A percentile compares a stretch with the other conserved stretches of the same genome.
These are phyloP conservation scores for Pseudois nayaur DNA, from an alignment of 2,113 vertebrate species.

Conservation along the genomic window DNA sequence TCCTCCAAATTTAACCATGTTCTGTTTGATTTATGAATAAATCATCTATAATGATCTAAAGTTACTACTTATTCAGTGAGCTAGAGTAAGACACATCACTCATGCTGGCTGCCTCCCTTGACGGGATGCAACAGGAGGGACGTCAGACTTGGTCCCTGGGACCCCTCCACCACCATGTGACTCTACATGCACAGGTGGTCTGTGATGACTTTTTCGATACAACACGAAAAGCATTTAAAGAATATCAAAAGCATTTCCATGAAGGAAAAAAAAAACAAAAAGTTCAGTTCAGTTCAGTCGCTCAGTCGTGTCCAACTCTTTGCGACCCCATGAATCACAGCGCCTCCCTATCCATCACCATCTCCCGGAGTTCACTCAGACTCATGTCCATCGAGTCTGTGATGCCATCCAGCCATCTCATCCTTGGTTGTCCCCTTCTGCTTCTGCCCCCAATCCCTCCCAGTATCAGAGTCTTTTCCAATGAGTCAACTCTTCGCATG, in stretches of 20 bases:
- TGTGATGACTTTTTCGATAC: neutral
- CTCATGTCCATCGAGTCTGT: too few relatives aligned
- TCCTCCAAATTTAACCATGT: neutral
- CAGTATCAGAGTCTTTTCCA: too few relatives aligned
- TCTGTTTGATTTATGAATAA: neutral
- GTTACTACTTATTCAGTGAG: neutral
- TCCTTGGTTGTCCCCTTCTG: too few relatives aligned
- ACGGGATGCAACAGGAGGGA: neutral
- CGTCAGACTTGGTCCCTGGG: rapidly evolving
- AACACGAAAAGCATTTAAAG: neutral
- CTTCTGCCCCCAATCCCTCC: too few relatives aligned
- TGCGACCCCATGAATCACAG: too few relatives aligned
- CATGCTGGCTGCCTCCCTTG: neutral
- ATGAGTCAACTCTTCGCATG: too few relatives aligned
- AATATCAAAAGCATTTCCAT: neutral
- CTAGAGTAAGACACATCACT: neutral
- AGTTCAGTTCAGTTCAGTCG: neutral
- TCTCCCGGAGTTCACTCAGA: too few relatives aligned
- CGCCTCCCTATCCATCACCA: too few relatives aligned
- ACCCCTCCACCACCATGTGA: rapidly evolving
- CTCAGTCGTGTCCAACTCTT: too few relatives aligned
- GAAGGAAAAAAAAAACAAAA: neutral
- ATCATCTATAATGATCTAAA: neutral
- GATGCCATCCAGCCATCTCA: too few relatives aligned
- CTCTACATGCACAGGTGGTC: neutral